These are phyloP conservation scores for Chaetodon trifasciatus DNA, from an alignment of 2,797 vertebrate genomes.

Conservation along the genomic window DNA sequence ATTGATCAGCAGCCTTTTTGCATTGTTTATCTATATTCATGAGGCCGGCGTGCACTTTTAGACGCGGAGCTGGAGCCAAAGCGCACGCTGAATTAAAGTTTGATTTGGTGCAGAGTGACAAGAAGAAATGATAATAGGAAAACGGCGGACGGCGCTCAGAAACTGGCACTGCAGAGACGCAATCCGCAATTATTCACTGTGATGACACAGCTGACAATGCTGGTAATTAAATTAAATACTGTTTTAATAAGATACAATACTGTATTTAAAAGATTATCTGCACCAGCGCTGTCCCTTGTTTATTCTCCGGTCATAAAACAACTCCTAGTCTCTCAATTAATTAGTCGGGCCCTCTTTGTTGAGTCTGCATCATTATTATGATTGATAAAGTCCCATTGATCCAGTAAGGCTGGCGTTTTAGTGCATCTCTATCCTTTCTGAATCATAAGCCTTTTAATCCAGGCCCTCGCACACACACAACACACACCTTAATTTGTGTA, in stretches of 20 bases:
- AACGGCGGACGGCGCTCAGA: slow-evolving; percentile 32
- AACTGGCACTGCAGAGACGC: slow-evolving; percentile 37
- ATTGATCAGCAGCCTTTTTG: slow-evolving; percentile 66
- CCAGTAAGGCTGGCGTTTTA: slow-evolving; percentile 59
- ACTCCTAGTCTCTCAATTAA: slow-evolving; percentile 65
- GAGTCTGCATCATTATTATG: slow-evolving; percentile 71
- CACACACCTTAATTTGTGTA: slow-evolving; percentile 38
- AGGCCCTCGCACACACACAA: slow-evolving; percentile 13
- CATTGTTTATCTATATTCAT: slow-evolving; percentile 69
- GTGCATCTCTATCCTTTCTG: slow-evolving; percentile 56
- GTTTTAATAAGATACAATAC: slow-evolving; percentile 70
- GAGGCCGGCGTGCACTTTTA: slow-evolving; percentile 52
- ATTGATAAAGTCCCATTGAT: slow-evolving; percentile 82
- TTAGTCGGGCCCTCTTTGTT: slow-evolving; percentile 67
- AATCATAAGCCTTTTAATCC: slow-evolving; percentile 69
- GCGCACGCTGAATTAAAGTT: slow-evolving; percentile 67
- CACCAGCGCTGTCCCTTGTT: slow-evolving; percentile 63
- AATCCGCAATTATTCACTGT: slow-evolving; percentile 48
- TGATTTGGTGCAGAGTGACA: slow-evolving; percentile 52
- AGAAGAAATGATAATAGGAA: slow-evolving; percentile 32
- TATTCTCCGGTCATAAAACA: slow-evolving; percentile 57
- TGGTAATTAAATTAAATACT: slow-evolving; percentile 69
- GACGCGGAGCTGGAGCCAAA: slow-evolving; percentile 34
- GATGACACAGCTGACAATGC: slow-evolving; percentile 57
- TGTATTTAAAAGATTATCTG: slow-evolving; percentile 78